Evolutionary conservation across 23 tunicate genomes (phyloP).

Genomic region (Halocynthia roretzi): DNA sequence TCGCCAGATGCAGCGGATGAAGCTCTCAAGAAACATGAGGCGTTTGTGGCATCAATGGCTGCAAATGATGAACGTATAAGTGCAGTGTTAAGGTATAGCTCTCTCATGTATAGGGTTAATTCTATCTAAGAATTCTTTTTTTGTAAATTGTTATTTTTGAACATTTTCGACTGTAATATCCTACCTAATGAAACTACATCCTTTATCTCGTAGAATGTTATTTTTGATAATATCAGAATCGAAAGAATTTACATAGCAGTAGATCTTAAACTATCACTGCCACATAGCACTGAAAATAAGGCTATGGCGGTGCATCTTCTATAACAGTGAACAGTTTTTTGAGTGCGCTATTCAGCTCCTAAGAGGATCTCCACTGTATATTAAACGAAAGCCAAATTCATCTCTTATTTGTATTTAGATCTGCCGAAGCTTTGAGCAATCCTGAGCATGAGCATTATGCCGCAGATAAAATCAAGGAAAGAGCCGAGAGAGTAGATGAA

Average conservation of each 20-base stretch:
- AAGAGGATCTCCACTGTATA: too few relatives aligned
- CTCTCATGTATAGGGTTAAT: too few relatives aligned
- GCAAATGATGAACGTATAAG: conserved; percentile 75
- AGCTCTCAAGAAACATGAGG: conserved; percentile 69
- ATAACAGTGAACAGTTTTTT: not conserved
- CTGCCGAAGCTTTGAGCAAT: conserved; percentile 42
- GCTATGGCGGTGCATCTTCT: not conserved
- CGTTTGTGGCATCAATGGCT: conserved; percentile 78
- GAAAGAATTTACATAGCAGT: too few relatives aligned
- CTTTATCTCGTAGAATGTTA: too few relatives aligned
- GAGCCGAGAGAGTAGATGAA: conserved; percentile 69
- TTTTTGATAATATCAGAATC: too few relatives aligned
- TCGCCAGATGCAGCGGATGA: conserved; percentile 76
- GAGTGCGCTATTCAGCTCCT: not conserved
- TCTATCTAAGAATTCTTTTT: too few relatives aligned
- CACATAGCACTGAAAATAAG: too few relatives aligned
- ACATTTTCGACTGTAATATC: too few relatives aligned
- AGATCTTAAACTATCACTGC: too few relatives aligned
- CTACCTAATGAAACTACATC: too few relatives aligned
- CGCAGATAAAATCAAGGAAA: conserved; percentile 44
- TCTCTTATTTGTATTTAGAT: not conserved
- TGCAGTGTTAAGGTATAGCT: conserved; percentile 44
- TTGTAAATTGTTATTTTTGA: too few relatives aligned
- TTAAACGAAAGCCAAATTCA: not conserved
- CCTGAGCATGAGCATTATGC: conserved; percentile 44